phyloP scores from a whole-genome alignment of 2,113 vertebrate genomes.

The Cheilinus undulatus region DNA sequence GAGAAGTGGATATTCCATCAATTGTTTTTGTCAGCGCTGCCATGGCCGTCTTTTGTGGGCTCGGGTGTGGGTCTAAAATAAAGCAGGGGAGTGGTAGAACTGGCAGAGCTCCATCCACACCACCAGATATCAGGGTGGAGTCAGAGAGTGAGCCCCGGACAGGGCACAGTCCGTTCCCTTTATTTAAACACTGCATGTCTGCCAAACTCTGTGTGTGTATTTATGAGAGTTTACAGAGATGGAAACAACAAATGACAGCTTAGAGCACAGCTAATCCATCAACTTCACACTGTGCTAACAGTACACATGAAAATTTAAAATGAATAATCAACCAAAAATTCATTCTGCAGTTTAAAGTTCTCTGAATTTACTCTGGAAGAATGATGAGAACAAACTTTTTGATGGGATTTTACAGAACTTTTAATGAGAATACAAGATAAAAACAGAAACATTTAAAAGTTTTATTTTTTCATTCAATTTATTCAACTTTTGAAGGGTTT shows the following conservation, averaged over 20 bases:
- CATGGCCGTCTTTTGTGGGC: neutral
- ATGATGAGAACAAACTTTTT: neutral
- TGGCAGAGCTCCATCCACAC: slow-evolving; percentile 36
- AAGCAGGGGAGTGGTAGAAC: slow-evolving; percentile 30
- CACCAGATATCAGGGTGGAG: slow-evolving; percentile 38
- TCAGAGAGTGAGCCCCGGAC: slow-evolving; percentile 8
- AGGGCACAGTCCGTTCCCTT: slow-evolving; percentile 5
- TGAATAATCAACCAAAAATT: too few relatives aligned
- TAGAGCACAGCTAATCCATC: too few relatives aligned
- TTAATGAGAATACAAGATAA: too few relatives aligned
- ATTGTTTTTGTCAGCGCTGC: neutral
- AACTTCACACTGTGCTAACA: too few relatives aligned
- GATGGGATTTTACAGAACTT: neutral
- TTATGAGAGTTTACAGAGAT: neutral
- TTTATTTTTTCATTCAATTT: too few relatives aligned
- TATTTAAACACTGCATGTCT: neutral
- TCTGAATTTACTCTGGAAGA: neutral
- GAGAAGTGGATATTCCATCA: neutral
- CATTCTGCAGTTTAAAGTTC: too few relatives aligned
- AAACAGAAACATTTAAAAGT: too few relatives aligned
- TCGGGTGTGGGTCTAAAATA: slow-evolving; percentile 37
- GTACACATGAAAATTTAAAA: too few relatives aligned
- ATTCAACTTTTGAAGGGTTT: too few relatives aligned
- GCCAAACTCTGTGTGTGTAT: neutral
- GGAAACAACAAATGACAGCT: neutral